Evolutionary conservation across 2,888 invertebrate species (phyloP), one percentile per base, ranked within the genome.

Genomic region (Drosophila engyochracea): DNA sequence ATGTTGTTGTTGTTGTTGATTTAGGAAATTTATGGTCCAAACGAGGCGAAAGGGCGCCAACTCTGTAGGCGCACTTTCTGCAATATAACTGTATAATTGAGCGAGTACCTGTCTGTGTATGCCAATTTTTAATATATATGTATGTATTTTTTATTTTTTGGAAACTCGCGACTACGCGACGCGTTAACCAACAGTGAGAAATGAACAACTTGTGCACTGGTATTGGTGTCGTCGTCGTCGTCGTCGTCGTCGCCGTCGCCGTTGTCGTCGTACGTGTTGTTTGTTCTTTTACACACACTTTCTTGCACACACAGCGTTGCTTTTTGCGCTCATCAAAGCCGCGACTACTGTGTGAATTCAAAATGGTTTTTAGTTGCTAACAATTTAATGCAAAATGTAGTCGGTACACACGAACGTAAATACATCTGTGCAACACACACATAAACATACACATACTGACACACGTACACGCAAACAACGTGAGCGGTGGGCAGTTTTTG

Each of bases 241-340:
- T 59, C 64, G 81, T 54, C 16, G 64, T 59, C 58, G 83, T 58
- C 58, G 83, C 55, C 64, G 80, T 77, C 44, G 63, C 61, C 44
- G 81, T 54, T 10, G 64, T 57, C 58, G 83, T 64, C 65, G 81
- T 80, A 78, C 77, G 85, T 75, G 78, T 76, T 85, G 85, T 85
- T 85, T 85, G 85, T 85, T 85, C 90, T 83, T 81, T 89, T 75
- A 75, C 91, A 89, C 90, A 83, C 90, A 81, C 76, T 76, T 85
- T 85, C 85, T 81, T 80, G 65, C 66, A 70, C 70, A 71, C 90
- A 71, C 90, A 85, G 85, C 61, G 85, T 85, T 89, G 85, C 83
- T 86, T 85, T 83, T 82, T 72, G 65, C 41, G 66, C 51, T 66
- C 68, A 83, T 80, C 77, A 82, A 55, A 60, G 58, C 39, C 52